Percentiles rank a stretch among this genome's conserved stretches.
Evolutionary conservation across 2,888 invertebrate species (phyloP).

Genomic region (Nudaria mundana): DNA sequence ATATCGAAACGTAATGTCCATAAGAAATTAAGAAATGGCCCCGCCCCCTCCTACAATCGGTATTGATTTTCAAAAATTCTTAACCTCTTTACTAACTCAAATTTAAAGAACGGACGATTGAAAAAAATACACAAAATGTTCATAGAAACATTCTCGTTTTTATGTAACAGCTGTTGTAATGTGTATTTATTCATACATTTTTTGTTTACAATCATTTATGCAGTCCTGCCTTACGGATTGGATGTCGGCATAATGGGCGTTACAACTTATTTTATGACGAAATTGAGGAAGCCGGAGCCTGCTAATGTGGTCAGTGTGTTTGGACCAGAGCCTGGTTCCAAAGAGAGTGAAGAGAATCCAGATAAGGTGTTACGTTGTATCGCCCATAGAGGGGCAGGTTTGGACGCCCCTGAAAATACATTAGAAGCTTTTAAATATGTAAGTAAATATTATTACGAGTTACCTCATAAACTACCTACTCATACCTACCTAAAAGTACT

Average conservation of each 20-base stretch:
- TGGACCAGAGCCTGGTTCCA: slow-evolving; percentile 73
- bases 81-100: slow-evolving; percentile 44
- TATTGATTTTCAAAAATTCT: slow-evolving; percentile 59
- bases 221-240: slow-evolving; percentile 66
- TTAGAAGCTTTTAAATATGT: slow-evolving; percentile 86
- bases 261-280: slow-evolving; percentile 60
- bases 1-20: slow-evolving; percentile 22
- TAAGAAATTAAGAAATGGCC: slow-evolving; percentile 37
- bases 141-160: slow-evolving; percentile 43
- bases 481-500: no score
- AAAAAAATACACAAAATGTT: slow-evolving; percentile 50
- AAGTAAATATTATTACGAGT: no score
- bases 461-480: no score
- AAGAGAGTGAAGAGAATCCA: slow-evolving; percentile 63
- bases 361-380: slow-evolving; percentile 81
- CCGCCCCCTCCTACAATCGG: slow-evolving; percentile 36
- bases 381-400: slow-evolving; percentile 88
- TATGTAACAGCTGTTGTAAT: slow-evolving; percentile 49
- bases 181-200: slow-evolving; percentile 44
- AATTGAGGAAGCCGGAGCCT: slow-evolving; percentile 61
- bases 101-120: slow-evolving; percentile 53
- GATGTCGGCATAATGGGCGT: slow-evolving; percentile 61
- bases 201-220: slow-evolving; percentile 51
- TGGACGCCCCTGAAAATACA: slow-evolving; percentile 91
- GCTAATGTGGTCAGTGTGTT: slow-evolving; percentile 69